phyloP scores from a whole-genome alignment of 2,888 invertebrate genomes.

The Rhaphigaster nebulosa region DNA sequence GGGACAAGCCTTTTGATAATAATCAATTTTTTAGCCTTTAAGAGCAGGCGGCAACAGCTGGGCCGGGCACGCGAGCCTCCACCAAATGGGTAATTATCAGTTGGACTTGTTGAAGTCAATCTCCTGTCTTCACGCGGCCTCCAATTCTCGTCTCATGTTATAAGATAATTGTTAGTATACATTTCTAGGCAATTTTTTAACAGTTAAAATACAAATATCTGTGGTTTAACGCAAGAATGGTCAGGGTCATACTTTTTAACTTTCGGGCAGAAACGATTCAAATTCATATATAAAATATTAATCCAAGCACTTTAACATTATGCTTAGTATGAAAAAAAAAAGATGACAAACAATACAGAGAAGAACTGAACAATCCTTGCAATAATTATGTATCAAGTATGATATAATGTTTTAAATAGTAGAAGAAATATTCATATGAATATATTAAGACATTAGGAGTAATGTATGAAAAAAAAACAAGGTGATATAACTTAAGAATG shows the following conservation, averaged over 20 bases:
- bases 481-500: no score
- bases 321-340: no score
- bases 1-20: conserved; percentile 48
- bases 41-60: conserved; percentile 50
- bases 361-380: no score
- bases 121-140: not conserved
- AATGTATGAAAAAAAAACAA: no score
- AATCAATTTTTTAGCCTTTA: conserved; percentile 51
- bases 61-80: not conserved
- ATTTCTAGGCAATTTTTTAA: not conserved
- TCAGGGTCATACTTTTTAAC: not conserved
- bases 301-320: no score
- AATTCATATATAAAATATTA: no score
- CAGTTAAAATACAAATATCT: not conserved
- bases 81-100: conserved; percentile 6
- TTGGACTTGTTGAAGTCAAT: conserved; percentile 26
- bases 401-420: no score
- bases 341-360: no score
- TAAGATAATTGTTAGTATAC: not conserved
- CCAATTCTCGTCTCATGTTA: not conserved
- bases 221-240: not conserved
- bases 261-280: not conserved
- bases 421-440: no score
- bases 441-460: no score
- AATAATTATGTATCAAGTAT: no score